A percentile compares a stretch with the other conserved stretches of the same genome.
These are phyloP conservation scores for Agrotis clavis DNA, from an alignment of 2,888 invertebrate species.

Conservation along the genomic window DNA sequence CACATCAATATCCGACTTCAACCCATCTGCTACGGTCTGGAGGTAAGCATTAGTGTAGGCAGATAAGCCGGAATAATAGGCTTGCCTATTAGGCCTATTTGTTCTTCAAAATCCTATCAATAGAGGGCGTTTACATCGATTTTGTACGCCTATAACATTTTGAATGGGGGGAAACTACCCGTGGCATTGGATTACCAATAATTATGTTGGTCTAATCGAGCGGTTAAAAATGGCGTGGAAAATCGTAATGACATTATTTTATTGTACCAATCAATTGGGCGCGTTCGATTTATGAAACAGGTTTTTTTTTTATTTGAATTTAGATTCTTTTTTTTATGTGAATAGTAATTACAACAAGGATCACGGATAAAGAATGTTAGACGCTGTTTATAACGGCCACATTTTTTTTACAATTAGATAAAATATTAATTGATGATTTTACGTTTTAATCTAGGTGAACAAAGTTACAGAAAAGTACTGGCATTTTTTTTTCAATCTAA, in stretches of 20 bases:
- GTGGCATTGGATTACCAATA: conserved; percentile 62
- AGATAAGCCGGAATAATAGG: conserved; percentile 69
- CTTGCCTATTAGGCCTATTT: conserved; percentile 57
- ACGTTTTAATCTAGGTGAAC: too few relatives aligned
- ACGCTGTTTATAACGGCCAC: not conserved
- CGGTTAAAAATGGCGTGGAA: conserved; percentile 57
- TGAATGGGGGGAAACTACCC: conserved; percentile 57
- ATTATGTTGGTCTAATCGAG: conserved; percentile 60
- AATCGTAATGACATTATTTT: conserved; percentile 67
- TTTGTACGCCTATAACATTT: conserved; percentile 56
- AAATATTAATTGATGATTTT: too few relatives aligned
- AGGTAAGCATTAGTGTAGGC: conserved; percentile 69
- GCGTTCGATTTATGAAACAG: conserved; percentile 28
- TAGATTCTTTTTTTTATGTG: not conserved
- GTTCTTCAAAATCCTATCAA: conserved; percentile 62
- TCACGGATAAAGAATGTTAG: not conserved
- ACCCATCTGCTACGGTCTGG: conserved; percentile 75
- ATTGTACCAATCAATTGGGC: conserved; percentile 48
- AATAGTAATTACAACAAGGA: not conserved
- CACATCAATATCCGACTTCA: conserved; percentile 70
- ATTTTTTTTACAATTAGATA: not conserved
- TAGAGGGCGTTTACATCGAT: conserved; percentile 65
- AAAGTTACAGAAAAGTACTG: too few relatives aligned
- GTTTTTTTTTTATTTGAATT: conserved; percentile 28
- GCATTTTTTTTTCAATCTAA: too few relatives aligned